Conservation (phyloP, 30 jellyfish, hydroid and myxozoan genomes). For the Aurelia sp. region DNA sequence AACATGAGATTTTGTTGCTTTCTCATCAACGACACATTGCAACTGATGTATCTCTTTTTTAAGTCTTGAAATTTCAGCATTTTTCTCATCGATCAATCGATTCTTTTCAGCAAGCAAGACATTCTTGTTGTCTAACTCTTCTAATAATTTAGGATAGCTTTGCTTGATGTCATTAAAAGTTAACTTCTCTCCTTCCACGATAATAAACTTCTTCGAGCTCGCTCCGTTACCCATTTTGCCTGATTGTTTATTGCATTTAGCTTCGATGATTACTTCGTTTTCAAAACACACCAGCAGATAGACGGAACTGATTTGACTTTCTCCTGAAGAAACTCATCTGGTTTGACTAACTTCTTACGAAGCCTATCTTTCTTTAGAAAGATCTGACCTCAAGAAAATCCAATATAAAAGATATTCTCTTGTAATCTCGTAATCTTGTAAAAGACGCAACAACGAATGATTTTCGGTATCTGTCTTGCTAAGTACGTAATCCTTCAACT, state of each 20-base stretch:
- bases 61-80: conserved; percentile 62
- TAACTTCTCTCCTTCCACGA: conserved; percentile 83
- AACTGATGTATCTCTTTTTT: conserved; percentile 82
- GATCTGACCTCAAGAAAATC: background rate
- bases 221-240: conserved; percentile 95
- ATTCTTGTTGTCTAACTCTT: conserved; percentile 65
- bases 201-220: conserved; percentile 62
- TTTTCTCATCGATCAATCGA: conserved; percentile 52
- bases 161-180: conserved; percentile 48
- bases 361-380: background rate
- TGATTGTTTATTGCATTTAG: background rate
- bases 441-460: no score
- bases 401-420: background rate
- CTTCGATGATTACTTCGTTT: no score
- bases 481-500: no score
- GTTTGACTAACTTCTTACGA: no score
- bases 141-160: conserved; percentile 72
- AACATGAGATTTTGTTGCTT: conserved; percentile 26
- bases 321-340: no score
- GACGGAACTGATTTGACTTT: no score
- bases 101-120: conserved; percentile 60
- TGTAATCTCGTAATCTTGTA: background rate
- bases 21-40: conserved; percentile 83
- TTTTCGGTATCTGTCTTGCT: no score
- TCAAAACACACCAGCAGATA: no score